Percentiles rank a stretch among this genome's conserved stretches.
These are phyloP conservation scores for Ephydatia muelleri DNA, from an alignment of 37 sponge, comb jelly and placozoan genomes.

Conservation along the genomic window DNA sequence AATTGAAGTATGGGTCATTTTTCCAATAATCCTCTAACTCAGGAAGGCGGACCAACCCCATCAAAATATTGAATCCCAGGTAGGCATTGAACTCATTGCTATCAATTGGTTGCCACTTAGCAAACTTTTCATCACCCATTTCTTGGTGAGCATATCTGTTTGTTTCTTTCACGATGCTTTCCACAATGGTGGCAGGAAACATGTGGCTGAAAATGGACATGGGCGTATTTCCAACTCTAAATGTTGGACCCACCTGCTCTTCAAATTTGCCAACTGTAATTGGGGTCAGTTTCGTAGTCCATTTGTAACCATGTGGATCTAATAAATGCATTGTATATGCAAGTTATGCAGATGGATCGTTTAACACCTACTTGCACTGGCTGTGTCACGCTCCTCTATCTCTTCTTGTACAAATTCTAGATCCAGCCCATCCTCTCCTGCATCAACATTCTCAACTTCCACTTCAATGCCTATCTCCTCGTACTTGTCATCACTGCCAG, in stretches of 20 bases:
- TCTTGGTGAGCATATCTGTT: slow-evolving; percentile 26
- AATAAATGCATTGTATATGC: background rate
- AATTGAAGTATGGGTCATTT: background rate
- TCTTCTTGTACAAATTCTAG: background rate
- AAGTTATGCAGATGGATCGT: background rate
- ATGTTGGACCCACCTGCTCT: background rate
- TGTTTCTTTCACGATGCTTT: slow-evolving; percentile 18
- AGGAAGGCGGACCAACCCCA: slow-evolving; percentile 13
- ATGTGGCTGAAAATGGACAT: background rate
- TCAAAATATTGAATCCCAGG: slow-evolving; percentile 21
- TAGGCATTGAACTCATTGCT: slow-evolving; percentile 19
- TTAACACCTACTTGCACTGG: background rate
- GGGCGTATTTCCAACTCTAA: background rate
- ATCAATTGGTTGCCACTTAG: background rate
- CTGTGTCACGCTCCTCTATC: background rate
- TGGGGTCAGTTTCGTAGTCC: background rate
- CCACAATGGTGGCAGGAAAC: background rate
- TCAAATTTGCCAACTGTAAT: background rate
- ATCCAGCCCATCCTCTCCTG: background rate
- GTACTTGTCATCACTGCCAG: background rate
- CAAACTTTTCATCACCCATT: slow-evolving; percentile 10
- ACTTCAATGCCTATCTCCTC: background rate
- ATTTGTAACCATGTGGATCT: background rate
- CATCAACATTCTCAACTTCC: background rate
- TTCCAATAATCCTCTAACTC: slow-evolving; percentile 10